phyloP scores from a whole-genome alignment of 2,888 invertebrate species.

The Ischnus inquisitorius region DNA sequence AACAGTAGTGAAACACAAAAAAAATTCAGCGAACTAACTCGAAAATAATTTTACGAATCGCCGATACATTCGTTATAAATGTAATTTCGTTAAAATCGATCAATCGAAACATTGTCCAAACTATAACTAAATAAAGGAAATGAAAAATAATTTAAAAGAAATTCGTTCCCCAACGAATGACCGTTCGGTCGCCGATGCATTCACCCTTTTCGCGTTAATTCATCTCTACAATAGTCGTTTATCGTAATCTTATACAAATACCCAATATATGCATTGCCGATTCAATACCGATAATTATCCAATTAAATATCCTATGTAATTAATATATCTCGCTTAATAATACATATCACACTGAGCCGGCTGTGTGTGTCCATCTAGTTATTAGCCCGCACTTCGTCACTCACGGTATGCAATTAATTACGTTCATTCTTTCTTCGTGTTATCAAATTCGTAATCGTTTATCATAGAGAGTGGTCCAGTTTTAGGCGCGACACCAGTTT shows the following conservation, averaged over 20 bases:
- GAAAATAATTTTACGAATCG: conserved; percentile 11
- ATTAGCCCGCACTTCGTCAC: conserved; percentile 75
- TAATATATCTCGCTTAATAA: conserved; percentile 79
- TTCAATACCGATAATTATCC: conserved; percentile 71
- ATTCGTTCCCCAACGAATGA: neutral
- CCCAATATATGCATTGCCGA: conserved; percentile 70
- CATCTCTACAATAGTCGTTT: conserved; percentile 29
- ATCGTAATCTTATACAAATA: conserved; percentile 72
- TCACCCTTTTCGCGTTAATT: conserved; percentile 27
- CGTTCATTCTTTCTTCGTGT: conserved; percentile 12
- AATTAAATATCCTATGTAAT: conserved; percentile 67
- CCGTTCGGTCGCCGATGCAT: conserved; percentile 28
- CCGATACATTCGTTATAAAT: conserved; percentile 1
- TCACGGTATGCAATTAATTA: conserved; percentile 63
- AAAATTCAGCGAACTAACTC: neutral
- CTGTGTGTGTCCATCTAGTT: conserved; percentile 80
- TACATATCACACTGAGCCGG: conserved; percentile 85
- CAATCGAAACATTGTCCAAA: neutral
- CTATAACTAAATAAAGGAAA: neutral
- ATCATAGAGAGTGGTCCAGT: conserved; percentile 63
- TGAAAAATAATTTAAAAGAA: neutral
- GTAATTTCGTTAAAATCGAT: conserved; percentile 1
- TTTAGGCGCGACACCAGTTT: conserved; percentile 67
- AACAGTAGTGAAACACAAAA: neutral
- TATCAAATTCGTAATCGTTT: conserved; percentile 31